These are phyloP conservation scores for Cottus gobio DNA, from an alignment of 2,113 vertebrate species.

Conservation along the genomic window DNA sequence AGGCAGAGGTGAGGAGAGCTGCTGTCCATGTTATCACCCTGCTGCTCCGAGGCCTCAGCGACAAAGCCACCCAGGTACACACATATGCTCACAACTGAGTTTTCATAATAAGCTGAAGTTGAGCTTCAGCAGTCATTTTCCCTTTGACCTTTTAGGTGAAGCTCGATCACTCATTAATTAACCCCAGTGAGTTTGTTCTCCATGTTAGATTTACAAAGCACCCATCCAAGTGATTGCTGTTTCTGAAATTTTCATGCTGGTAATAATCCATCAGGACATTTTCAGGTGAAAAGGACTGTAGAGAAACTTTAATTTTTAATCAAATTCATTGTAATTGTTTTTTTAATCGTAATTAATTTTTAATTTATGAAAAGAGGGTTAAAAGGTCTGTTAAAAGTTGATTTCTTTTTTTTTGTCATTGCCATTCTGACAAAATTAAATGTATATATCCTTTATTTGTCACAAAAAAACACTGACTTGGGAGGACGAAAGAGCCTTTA, in stretches of 20 bases:
- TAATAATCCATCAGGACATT: not conserved
- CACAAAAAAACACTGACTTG: not conserved
- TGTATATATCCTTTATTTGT: not conserved
- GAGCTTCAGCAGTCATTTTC: too few species aligned
- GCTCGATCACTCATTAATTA: too few species aligned
- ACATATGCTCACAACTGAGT: not conserved
- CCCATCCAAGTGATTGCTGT: too few species aligned
- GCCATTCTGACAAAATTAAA: too few species aligned
- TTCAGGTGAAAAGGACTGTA: not conserved
- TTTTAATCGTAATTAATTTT: too few species aligned
- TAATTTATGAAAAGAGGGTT: too few species aligned
- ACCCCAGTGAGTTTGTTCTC: not conserved
- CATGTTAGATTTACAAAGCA: too few species aligned
- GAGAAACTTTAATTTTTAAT: too few species aligned
- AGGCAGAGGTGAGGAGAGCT: conserved; percentile 91
- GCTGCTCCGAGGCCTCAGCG: conserved; percentile 90
- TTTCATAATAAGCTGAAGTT: not conserved
- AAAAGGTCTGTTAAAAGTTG: too few species aligned
- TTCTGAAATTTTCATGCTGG: not conserved
- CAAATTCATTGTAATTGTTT: too few species aligned
- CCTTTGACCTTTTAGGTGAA: not conserved
- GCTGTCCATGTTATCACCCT: conserved; percentile 90
- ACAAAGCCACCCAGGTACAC: conserved; percentile 89
- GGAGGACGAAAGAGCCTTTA: not conserved
- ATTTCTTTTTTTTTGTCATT: too few species aligned